Evolutionary conservation across 2,797 vertebrate species (phyloP), one percentile per base, ranked within the genome.

Genomic region (Neostethus bicornis): DNA sequence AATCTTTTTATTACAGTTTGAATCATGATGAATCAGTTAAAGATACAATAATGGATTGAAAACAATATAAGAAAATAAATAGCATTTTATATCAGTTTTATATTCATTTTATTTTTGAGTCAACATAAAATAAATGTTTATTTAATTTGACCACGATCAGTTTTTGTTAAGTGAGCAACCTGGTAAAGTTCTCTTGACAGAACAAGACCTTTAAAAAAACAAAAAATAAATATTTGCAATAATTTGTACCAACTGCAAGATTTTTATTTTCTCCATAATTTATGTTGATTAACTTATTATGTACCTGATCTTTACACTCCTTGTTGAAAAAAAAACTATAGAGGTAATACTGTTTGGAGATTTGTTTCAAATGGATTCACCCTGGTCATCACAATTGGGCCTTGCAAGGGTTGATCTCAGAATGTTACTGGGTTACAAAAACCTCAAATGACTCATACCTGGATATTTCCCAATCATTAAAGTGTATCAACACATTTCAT

Each of bases 291-390:
- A 13, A 14, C 13, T 12, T 32, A 4, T 4, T 25, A 25, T 6
- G 25, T 7, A 25, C 25, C 25, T 25, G 25, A 5, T 64, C 47
- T 65, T 16, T 1, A 46, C 46, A 73, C 58, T 32, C 56, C 42
- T 39, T 65, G 65, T 64, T 77, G 48, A 70, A 77, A 66, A 67
- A 72, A 70, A 56, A 77, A 48, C 50, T 79, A 58, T 70, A 47
- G 68, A 74, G 72, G 61, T 75, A 52, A 50, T 80, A 56, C 71
- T 51, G 66, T 57, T 26, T 10, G 35, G 54, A 57, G 31, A 62
- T 39, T 19, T 63, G 63, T 75, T 71, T 20, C 81, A 75, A 87
- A 72, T 79, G 76, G 66, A 74, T 75, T 84, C 82, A 86, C 83
- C 77, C 61, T 4, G 21, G 49, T 25, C 60, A 37, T 61, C 64